Percentiles rank a stretch among this genome's conserved stretches.
phyloP scores from a whole-genome alignment of 2,888 invertebrate genomes.

The Listrodromus nycthemerus region DNA sequence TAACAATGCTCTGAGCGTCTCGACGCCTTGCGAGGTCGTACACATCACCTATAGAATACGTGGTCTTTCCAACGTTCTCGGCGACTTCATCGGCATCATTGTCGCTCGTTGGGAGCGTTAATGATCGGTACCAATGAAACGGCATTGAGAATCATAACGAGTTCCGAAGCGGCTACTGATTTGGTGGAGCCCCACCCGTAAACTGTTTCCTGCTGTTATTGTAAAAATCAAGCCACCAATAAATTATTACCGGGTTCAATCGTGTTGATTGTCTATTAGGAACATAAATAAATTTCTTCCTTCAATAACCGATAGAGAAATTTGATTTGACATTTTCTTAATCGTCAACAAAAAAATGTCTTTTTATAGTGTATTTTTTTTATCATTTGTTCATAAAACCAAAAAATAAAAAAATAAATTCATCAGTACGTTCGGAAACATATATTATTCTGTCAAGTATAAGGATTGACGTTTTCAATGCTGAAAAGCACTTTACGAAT shows the following conservation, averaged over 20 bases:
- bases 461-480: too few relatives aligned
- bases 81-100: constrained; percentile 27
- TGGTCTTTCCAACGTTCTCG: background rate
- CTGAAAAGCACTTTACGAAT: too few relatives aligned
- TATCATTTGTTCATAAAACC: too few relatives aligned
- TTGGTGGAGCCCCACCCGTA: constrained; percentile 45
- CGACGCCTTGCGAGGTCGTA: constrained; percentile 47
- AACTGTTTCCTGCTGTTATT: constrained; percentile 51
- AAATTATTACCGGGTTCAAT: constrained; percentile 45
- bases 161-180: background rate
- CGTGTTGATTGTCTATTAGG: constrained; percentile 27
- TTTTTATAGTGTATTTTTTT: too few relatives aligned
- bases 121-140: constrained; percentile 64
- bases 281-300: constrained; percentile 41
- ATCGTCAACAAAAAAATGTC: too few relatives aligned
- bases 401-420: too few relatives aligned
- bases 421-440: too few relatives aligned
- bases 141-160: constrained; percentile 66
- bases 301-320: too few relatives aligned
- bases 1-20: constrained; percentile 61
- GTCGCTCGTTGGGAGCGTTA: constrained; percentile 56
- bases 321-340: too few relatives aligned
- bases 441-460: too few relatives aligned
- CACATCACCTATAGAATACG: constrained; percentile 24
- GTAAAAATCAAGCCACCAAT: constrained; percentile 44